phyloP scores from a whole-genome alignment of 2,113 vertebrate species.

The Saguinus midas region DNA sequence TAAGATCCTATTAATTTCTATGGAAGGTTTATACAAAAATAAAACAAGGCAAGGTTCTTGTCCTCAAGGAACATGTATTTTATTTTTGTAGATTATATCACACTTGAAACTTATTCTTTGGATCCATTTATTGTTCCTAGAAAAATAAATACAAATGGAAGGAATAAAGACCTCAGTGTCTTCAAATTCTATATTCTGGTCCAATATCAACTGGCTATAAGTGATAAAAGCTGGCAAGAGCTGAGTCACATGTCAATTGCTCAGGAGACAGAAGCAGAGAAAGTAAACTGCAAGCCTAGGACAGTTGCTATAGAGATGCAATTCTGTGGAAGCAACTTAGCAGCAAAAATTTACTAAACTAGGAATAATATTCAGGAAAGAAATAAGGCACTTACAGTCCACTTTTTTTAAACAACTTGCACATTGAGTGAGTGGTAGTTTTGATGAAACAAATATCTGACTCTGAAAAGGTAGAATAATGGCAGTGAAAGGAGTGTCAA shows the following conservation, averaged over 20 bases:
- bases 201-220: not conserved
- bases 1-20: not conserved
- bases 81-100: not conserved
- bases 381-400: not conserved
- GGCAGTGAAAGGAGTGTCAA: not conserved
- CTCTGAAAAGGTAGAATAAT: not conserved
- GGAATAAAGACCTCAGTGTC: not conserved
- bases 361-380: not conserved
- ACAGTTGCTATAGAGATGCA: not conserved
- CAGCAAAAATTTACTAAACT: not conserved
- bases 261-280: not conserved
- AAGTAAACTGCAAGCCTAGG: not conserved
- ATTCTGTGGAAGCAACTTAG: not conserved
- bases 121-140: not conserved
- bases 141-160: not conserved
- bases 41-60: not conserved
- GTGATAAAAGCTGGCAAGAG: not conserved
- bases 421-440: not conserved
- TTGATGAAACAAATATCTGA: not conserved
- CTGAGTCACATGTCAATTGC: rapidly evolving
- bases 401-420: not conserved
- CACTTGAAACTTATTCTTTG: not conserved
- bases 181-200: not conserved
- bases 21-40: not conserved
- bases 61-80: not conserved